Base-by-base conservation (phyloP, 2,113 vertebrate genomes). In the Pitta sordida region DNA sequence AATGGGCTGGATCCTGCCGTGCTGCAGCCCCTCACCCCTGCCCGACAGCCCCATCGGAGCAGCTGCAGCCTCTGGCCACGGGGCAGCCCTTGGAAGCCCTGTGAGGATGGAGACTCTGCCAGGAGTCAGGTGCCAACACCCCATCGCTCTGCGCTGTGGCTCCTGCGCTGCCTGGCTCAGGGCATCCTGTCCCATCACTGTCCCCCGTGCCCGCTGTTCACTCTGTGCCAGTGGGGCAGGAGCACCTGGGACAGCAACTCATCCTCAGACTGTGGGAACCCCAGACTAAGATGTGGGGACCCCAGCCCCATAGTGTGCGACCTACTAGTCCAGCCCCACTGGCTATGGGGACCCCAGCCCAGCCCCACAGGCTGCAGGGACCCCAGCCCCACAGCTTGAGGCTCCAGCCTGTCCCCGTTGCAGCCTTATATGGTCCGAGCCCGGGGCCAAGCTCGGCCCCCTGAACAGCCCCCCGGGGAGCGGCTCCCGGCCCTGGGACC, bases 361-460 rank as follows among this genome's bases (percentile, higher is more conserved):
- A 6, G 52, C 21, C 27, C 48, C 36, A 11, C n/a, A 3, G 51
- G 13, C 77, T 20, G 20, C 13, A 11, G 56, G 52, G 62, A 69
- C n/a, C 80, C 48, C 43, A 1, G 34, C 10, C 60, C 82, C 52
- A 70, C 23, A 26, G 32, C n/a, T 10, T 20, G 37, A n/a, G 69
- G 68, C 83, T 34, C 21, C 68, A 41, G 64, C 12, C 48, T 17
- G 14, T 65, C 62, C 88, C 68, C 14, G 27, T 8, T 43, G 4
- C 65, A 79, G 71, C 94, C 94, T 83, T 95, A 88, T 93, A 95
- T 79, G 94, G 94, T 56, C 13, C 11, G 44, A 76, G 8, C 34
- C 19, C 5, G 36, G 39, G 53, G 55, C 69, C 44, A 56, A 62
- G 74, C 52, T 39, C 49, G 14, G 20, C 52, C 48, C 77, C 67